Conservation (phyloP, 2,888 invertebrate genomes). For the Drosophila recens region DNA sequence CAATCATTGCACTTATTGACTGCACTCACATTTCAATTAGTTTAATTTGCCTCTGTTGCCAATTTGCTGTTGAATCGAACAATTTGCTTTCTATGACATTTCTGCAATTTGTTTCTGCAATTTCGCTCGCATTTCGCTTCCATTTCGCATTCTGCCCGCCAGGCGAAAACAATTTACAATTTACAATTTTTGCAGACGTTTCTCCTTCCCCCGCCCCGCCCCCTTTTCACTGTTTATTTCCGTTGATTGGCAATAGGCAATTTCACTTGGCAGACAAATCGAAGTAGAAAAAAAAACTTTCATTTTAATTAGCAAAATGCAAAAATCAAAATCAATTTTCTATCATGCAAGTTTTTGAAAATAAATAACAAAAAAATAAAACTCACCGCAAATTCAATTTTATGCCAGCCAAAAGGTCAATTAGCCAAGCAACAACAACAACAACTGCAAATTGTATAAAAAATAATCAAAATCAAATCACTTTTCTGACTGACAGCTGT, state of each 20-base stretch:
- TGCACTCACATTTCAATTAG: slow-evolving; percentile 55
- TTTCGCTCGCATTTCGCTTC: slow-evolving; percentile 45
- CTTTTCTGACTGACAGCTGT: slow-evolving; percentile 54
- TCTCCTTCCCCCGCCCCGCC: not conserved
- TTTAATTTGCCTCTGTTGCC: slow-evolving; percentile 45
- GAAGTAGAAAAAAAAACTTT: slow-evolving; percentile 60
- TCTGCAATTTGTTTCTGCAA: slow-evolving; percentile 31
- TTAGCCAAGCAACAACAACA: slow-evolving; percentile 58
- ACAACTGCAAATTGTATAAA: slow-evolving; percentile 19
- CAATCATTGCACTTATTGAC: slow-evolving; percentile 43
- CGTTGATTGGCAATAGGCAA: slow-evolving; percentile 50
- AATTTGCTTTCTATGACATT: slow-evolving; percentile 70
- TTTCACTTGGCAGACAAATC: slow-evolving; percentile 64
- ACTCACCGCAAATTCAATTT: slow-evolving; percentile 75
- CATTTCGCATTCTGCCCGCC: slow-evolving; percentile 60
- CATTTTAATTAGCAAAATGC: slow-evolving; percentile 73
- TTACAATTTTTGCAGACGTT: slow-evolving; percentile 1
- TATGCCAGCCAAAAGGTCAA: slow-evolving; percentile 69
- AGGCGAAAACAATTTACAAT: slow-evolving; percentile 45
- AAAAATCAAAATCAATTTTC: slow-evolving; percentile 60
- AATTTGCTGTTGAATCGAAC: slow-evolving; percentile 25
- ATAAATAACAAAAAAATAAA: slow-evolving; percentile 42
- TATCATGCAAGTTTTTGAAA: slow-evolving; percentile 43
- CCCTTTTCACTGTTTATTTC: too few species aligned
- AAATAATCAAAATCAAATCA: slow-evolving; percentile 61